Percentiles rank a stretch among this genome's conserved stretches.
phyloP scores from a whole-genome alignment of 2,113 vertebrate genomes.

The Sorex fumeus region DNA sequence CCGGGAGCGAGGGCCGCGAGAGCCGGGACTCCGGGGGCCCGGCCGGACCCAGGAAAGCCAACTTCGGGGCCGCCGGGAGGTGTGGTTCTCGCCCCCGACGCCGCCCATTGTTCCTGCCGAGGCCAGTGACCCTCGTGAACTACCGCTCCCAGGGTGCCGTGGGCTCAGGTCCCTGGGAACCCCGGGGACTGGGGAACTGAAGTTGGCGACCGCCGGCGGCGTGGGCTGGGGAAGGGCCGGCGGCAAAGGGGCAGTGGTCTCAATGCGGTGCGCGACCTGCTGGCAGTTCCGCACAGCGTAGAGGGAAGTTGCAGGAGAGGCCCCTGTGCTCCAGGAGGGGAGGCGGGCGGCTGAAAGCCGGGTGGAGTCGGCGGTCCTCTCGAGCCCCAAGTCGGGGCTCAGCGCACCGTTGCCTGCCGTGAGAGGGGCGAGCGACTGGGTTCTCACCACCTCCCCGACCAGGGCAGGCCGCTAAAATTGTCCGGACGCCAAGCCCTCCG shows the following conservation, averaged over 20 bases:
- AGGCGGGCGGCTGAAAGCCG: not conserved
- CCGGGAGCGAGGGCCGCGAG: constrained; percentile 2
- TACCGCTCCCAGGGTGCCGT: constrained; percentile 65
- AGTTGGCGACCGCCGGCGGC: constrained; percentile 17
- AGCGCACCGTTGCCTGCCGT: not conserved
- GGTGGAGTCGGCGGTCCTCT: not conserved
- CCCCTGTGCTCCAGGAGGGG: not conserved
- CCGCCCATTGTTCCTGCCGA: constrained; percentile 27
- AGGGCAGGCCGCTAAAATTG: not conserved
- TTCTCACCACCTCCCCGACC: not conserved
- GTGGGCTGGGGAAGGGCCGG: constrained; percentile 11
- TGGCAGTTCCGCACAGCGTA: fast-evolving
- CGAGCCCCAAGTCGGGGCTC: not conserved
- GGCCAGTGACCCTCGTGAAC: not conserved
- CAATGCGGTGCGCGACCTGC: not conserved
- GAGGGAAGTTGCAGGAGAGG: not conserved
- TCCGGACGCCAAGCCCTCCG: not conserved
- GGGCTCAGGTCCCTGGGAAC: not conserved
- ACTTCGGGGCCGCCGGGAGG: not conserved
- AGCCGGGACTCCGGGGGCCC: not conserved
- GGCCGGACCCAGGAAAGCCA: not conserved
- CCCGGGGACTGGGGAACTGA: not conserved
- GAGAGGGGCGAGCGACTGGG: not conserved
- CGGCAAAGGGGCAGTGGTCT: not conserved
- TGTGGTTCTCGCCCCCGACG: constrained; percentile 47